Conservation (phyloP, 2,888 invertebrate genomes). For the Polia nebulosa region DNA sequence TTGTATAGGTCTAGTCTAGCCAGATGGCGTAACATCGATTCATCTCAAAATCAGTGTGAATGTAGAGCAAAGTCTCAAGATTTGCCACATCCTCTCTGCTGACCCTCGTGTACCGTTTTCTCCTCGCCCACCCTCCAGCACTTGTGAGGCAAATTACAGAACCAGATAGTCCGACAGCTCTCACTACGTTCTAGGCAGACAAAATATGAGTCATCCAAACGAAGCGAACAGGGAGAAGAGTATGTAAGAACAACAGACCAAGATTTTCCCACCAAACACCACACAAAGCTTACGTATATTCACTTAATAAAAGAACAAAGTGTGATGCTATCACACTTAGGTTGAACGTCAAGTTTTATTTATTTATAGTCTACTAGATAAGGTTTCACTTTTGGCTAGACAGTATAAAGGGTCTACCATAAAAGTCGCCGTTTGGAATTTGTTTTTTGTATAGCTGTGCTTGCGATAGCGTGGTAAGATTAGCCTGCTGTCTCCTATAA, state of each 20-base stretch:
- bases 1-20: not conserved
- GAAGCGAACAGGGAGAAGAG: not conserved
- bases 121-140: too few species aligned
- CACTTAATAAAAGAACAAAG: constrained; percentile 44
- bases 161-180: too few species aligned
- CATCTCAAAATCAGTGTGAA: not conserved
- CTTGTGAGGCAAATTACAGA: not conserved
- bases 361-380: constrained; percentile 59
- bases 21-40: not conserved
- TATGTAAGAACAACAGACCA: too few species aligned
- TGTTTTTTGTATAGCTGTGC: constrained; percentile 54
- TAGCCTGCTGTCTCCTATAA: constrained; percentile 59
- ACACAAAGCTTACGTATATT: constrained; percentile 15
- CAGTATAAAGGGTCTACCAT: constrained; percentile 52
- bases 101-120: not conserved
- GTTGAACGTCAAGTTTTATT: constrained; percentile 56
- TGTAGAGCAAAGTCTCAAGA: not conserved
- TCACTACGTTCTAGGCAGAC: not conserved
- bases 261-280: constrained; percentile 1
- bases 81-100: not conserved
- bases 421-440: constrained; percentile 55
- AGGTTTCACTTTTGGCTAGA: constrained; percentile 61
- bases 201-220: not conserved
- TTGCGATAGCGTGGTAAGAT: constrained; percentile 60
- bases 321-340: constrained; percentile 51